Evolutionary conservation across 2,113 vertebrate species (phyloP).

Genomic region (Sylvilagus bachmani): DNA sequence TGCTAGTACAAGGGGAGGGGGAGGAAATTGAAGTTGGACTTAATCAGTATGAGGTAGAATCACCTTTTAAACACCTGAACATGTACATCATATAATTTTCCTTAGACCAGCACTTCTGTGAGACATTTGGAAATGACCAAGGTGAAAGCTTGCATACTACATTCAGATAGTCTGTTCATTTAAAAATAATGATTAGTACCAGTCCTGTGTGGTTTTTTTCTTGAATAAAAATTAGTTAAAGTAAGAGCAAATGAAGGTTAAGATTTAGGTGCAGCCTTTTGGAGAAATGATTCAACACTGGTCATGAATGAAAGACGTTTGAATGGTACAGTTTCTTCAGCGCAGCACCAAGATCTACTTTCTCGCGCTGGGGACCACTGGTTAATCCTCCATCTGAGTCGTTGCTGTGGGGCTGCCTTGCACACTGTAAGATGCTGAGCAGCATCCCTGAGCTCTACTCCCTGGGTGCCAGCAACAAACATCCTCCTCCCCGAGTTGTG

Average conservation of each 20-base stretch:
- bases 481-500: neutral
- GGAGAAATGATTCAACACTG: neutral
- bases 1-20: too few relatives aligned
- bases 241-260: neutral
- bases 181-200: neutral
- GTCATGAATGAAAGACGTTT: neutral
- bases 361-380: neutral
- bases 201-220: neutral
- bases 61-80: neutral
- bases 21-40: neutral
- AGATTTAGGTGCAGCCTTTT: neutral
- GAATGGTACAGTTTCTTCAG: too few relatives aligned
- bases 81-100: neutral
- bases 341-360: neutral
- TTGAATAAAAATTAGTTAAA: neutral
- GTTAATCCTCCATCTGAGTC: accelerated
- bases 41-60: too few relatives aligned
- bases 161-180: neutral
- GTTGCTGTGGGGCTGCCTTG: too few relatives aligned
- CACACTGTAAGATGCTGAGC: accelerated
- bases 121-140: neutral
- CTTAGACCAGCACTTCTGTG: neutral
- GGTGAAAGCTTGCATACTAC: neutral
- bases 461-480: too few relatives aligned
- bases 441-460: accelerated